Evolutionary conservation across 2,888 invertebrate species (phyloP).

Genomic region (Drosophila hamatofila): DNA sequence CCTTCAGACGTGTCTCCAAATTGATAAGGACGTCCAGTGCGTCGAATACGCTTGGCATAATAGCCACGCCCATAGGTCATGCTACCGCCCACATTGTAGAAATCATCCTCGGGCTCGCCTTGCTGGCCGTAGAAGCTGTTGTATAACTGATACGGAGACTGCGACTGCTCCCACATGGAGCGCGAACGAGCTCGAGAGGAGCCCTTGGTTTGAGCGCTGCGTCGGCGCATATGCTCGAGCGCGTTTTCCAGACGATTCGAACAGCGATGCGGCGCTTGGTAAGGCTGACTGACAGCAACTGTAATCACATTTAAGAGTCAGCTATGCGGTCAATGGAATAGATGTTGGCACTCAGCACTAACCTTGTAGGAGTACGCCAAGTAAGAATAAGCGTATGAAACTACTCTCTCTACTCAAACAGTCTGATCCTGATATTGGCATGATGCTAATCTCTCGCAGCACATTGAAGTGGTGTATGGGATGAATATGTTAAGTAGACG

Average conservation of each 20-base stretch:
- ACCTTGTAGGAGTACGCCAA: slow-evolving; percentile 57
- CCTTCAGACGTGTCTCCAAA: slow-evolving; percentile 31
- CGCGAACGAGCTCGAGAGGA: slow-evolving; percentile 59
- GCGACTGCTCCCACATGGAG: slow-evolving; percentile 73
- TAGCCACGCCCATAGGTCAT: slow-evolving; percentile 61
- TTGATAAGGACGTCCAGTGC: slow-evolving; percentile 55
- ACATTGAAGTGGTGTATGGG: slow-evolving; percentile 19
- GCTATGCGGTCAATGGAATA: neutral
- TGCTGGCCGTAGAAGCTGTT: slow-evolving; percentile 82
- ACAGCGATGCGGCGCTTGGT: slow-evolving; percentile 87
- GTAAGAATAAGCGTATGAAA: slow-evolving; percentile 39
- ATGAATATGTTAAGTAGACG: slow-evolving; percentile 2
- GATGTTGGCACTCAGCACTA: slow-evolving; percentile 9
- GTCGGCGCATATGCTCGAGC: slow-evolving; percentile 87
- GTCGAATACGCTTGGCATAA: slow-evolving; percentile 72
- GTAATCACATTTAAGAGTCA: neutral
- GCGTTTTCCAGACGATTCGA: slow-evolving; percentile 89
- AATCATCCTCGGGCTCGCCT: slow-evolving; percentile 71
- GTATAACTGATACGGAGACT: slow-evolving; percentile 83
- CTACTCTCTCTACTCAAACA: slow-evolving; percentile 23
- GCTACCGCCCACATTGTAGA: slow-evolving; percentile 63
- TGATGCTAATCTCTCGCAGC: slow-evolving; percentile 19
- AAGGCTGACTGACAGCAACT: slow-evolving; percentile 65
- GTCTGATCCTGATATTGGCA: slow-evolving; percentile 44
- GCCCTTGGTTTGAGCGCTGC: slow-evolving; percentile 77